Evolutionary conservation across 2,797 vertebrate genomes (phyloP), one percentile per base, ranked within the genome.

Genomic region (Tenualosa ilisha): DNA sequence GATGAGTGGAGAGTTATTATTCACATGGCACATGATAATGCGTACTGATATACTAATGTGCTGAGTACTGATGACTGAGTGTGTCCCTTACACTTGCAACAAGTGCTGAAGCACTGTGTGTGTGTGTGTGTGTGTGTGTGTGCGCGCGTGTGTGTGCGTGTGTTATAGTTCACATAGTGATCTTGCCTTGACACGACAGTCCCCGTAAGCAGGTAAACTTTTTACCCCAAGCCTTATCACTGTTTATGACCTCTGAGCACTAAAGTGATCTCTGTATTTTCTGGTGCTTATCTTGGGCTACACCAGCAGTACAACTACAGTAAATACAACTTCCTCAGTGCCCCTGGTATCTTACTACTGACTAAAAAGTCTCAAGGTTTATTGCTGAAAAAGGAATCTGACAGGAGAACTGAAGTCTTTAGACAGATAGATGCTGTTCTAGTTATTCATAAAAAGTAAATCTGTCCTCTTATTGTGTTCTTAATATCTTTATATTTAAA

Each of bases 221-320:
- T 91, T 91, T 87, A 91, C 86, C 90, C 82, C 49, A 1, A 8
- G 50, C 51, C 83, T 88, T 91, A 91, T 91, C 88, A 85, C 8
- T 17, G 6, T 91, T 91, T 90, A 90, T 63, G 84, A 54, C 86
- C 59, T 75, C 72, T 82, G 51, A 86, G 85, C 83, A 86, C 61
- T 54, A 51, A 79, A 53, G 43, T 81, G 82, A 86, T 81, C 54
- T 43, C 87, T 24, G 75, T 9, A 65, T 82, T 49, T 84, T 84
- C 83, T 20, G 0, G 0, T 1, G 40, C 53, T 89, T 90, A 89
- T 90, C 87, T 63, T 46, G 22, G 40, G 37, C 72, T 22, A 79
- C 40, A 63, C 72, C 72, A 46, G 37, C 72, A 79, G 3, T 79
- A 79, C 40, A 43, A 40, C 40, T 37, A 79, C 54, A 56, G 1